Base-by-base conservation (phyloP, 2,113 vertebrate species). In the Blennius ocellaris region DNA sequence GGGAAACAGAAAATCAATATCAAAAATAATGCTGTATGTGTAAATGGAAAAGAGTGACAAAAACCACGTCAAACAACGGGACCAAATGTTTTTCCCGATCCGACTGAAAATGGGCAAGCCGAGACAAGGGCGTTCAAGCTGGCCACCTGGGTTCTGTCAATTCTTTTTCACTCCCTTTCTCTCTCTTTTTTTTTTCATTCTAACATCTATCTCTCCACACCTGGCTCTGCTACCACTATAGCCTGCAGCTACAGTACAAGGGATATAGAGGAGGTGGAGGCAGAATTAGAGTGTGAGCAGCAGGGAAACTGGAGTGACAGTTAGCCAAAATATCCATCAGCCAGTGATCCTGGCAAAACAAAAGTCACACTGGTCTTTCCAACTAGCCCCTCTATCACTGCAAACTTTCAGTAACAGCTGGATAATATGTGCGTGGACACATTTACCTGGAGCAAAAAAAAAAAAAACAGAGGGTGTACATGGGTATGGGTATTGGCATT, bases 81-180 rank as follows among this genome's bases (percentile, higher is more conserved):
- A 67, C 39, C 67, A 83, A 66, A 77, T 10, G 38, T 82, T 86
- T 73, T 84, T 87, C 72, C 87, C 52, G 55, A 84, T 90, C 85
- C 85, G 88, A 90, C 90, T 87, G 76, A 83, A 77, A 56, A 49
- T 55, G 16, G 51, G 49, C 82, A 62, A 68, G 81, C 64, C 61
- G 71, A 61, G 68, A 74, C 73, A 73, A 56, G 40, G 71, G 76
- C 57, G 12, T 73, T 76, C 56, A 65, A 64, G 49, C 73, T 64
- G 74, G 81, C 84, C 87, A 90, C 86, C 89, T 89, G 90, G 84
- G 84, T 67, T 68, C 77, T 69, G 81, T 86, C 87, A 85, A 48
- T 83, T 64, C 36, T 71, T 14, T 11, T 15, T 66, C 78, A 68
- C 73, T 58, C 38, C 17, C 47, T 55, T 36, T 41, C 11, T 47